phyloP scores from a whole-genome alignment of 1,140 invertebrate genomes.

The Hypothenemus hampei region DNA sequence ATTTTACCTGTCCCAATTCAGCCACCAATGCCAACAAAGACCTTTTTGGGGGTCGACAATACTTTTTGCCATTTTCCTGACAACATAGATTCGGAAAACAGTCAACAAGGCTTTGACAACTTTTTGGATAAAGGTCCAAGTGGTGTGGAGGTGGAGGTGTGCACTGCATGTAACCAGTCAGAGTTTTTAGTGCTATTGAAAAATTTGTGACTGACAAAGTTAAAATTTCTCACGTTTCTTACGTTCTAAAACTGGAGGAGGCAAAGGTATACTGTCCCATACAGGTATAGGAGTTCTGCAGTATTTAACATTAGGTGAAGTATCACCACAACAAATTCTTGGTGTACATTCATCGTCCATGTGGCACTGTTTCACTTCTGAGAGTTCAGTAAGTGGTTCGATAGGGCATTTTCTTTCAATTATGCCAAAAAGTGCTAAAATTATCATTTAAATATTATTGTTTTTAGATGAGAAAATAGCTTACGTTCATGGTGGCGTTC shows the following conservation, averaged over 20 bases:
- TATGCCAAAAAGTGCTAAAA: constrained; percentile 58
- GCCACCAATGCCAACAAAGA: constrained; percentile 59
- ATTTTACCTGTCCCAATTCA: constrained; percentile 45
- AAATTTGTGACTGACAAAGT: constrained; percentile 19
- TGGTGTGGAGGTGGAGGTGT: constrained; percentile 59
- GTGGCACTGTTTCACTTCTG: constrained; percentile 59
- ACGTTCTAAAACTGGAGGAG: constrained; percentile 48
- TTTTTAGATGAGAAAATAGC: too few relatives aligned
- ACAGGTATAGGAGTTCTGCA: constrained; percentile 61
- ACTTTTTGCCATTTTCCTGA: constrained; percentile 59
- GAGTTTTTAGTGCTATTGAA: constrained; percentile 54
- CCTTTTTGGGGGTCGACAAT: constrained; percentile 63
- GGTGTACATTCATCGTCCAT: constrained; percentile 62
- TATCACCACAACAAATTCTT: constrained; percentile 64
- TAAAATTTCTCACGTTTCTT: constrained; percentile 29
- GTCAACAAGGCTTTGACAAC: constrained; percentile 61
- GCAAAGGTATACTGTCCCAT: constrained; percentile 55
- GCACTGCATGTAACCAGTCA: constrained; percentile 64
- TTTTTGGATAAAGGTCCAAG: constrained; percentile 60
- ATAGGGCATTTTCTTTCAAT: constrained; percentile 60
- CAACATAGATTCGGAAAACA: constrained; percentile 73
- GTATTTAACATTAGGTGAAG: constrained; percentile 49
- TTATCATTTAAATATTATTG: background rate
- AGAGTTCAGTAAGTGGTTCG: constrained; percentile 58
- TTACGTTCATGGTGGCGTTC: constrained; percentile 55